Evolutionary conservation across 2,113 vertebrate species (phyloP), one percentile per base, ranked within the genome.

Genomic region (Paradoxurus hermaphroditus): DNA sequence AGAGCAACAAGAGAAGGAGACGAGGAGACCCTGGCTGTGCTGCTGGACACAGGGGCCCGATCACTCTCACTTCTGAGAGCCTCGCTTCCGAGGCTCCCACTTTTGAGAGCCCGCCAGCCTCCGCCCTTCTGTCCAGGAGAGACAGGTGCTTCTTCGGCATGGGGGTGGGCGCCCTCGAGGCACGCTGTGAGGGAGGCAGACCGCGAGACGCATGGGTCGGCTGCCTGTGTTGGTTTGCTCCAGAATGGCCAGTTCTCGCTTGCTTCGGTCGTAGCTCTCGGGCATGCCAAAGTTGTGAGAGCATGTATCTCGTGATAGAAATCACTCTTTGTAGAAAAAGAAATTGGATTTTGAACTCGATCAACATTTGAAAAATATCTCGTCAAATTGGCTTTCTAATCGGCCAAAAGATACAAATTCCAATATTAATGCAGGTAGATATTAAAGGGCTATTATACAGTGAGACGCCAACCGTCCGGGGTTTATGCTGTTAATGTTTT

Each of bases 371-470:
- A 90, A 96, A 98, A 77, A 89, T 62, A 88, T 91, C 72, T 92
- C 18, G 85, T 83, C 86, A 92, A 67, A 77, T 91, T 96, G 95
- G 91, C 59, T 97, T 96, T 98, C 90, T 91, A 96, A 96, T 97
- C 97, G 98, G 86, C 96, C 95, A 96, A 72, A 97, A 96, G 81
- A 51, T 73, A 88, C 82, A 96, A 96, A 91, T 87, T 72, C 77
- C 94, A 79, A 85, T 96, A 41, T 75, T 95, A 92, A 86, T 94
- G 72, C 96, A 98, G 98, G 96, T 98, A 98, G 98, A 51, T 98
- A 92, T 95, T 97, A 97, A 99, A 99, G 98, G 99, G 98, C 98
- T 99, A 98, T 98, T 95, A 82, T 90, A 97, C 96, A 96, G 95
- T 67, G 94, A 92, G 95, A 95, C 96, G 81, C 92, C 86, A 79